Conservation (phyloP, 2,113 vertebrate genomes). For the Dinomys branickii region DNA sequence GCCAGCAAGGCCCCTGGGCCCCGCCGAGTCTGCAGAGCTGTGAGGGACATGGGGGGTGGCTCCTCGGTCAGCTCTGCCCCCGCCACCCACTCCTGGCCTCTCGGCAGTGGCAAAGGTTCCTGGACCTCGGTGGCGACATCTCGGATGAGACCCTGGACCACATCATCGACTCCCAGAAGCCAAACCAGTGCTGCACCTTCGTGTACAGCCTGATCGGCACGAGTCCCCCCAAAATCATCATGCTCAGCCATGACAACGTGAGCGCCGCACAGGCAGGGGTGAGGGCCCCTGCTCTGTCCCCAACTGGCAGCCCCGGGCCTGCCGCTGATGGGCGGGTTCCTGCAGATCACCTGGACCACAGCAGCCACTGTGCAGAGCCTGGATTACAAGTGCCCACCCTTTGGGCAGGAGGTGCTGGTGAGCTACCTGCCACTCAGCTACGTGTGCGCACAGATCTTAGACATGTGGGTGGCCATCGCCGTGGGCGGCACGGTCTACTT, state of each 20-base stretch:
- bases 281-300: neutral
- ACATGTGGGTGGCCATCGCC: conserved; percentile 50
- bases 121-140: conserved; percentile 86
- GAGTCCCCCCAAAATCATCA: conserved; percentile 91
- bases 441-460: conserved; percentile 18
- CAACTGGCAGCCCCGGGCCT: accelerated
- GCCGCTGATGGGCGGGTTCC: accelerated
- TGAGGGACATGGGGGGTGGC: accelerated
- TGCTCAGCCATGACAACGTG: conserved; percentile 97
- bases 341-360: conserved; percentile 67
- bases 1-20: neutral
- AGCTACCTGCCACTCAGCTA: conserved; percentile 56
- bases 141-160: conserved; percentile 86
- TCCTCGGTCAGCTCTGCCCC: neutral
- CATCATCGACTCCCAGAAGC: conserved; percentile 89
- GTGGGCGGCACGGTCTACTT: conserved; percentile 48
- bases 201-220: conserved; percentile 92
- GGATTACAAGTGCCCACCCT: neutral
- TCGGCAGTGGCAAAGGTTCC: conserved; percentile 91
- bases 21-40: neutral
- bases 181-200: conserved; percentile 94
- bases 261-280: conserved; percentile 37
- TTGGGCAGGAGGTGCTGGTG: conserved; percentile 44
- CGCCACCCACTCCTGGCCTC: neutral
- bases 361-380: neutral